A percentile compares a stretch with the other conserved stretches of the same genome.
phyloP scores from a whole-genome alignment of 2,888 invertebrate species.

The Diplolepis rosae region DNA sequence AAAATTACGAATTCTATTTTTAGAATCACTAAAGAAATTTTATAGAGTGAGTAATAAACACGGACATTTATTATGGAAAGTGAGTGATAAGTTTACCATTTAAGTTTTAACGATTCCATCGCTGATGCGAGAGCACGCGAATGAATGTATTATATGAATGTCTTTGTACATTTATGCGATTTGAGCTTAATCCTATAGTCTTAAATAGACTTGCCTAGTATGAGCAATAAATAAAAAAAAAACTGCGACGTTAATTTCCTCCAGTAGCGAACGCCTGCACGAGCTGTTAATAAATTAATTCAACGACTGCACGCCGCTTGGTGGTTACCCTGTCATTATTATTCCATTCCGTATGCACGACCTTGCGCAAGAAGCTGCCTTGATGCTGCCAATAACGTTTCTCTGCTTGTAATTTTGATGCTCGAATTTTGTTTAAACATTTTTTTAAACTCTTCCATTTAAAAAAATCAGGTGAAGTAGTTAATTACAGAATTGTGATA shows the following conservation, averaged over 20 bases:
- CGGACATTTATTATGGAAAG: not conserved
- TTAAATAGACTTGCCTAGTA: not conserved
- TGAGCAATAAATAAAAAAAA: slow-evolving; percentile 12
- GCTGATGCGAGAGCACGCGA: not conserved
- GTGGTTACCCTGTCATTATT: slow-evolving; percentile 1
- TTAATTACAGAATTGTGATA: not conserved
- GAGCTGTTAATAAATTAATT: slow-evolving; percentile 18
- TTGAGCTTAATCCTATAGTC: not conserved
- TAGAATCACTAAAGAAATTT: not conserved
- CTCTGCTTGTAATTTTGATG: not conserved
- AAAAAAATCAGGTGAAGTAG: not conserved
- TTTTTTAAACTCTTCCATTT: no score
- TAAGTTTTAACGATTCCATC: not conserved
- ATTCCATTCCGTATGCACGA: not conserved
- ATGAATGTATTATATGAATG: not conserved
- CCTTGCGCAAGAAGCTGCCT: not conserved
- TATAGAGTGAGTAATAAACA: not conserved
- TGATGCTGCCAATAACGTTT: not conserved
- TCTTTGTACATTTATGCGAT: not conserved
- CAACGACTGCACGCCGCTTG: slow-evolving; percentile 2
- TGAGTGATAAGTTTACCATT: slow-evolving; percentile 6
- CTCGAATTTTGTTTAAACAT: not conserved
- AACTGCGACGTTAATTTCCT: not conserved
- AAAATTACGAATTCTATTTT: not conserved
- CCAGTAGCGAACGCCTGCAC: slow-evolving; percentile 9